Evolutionary conservation across 2,113 vertebrate genomes (phyloP), one percentile per base, ranked within the genome.

Genomic region (Lynx canadensis): DNA sequence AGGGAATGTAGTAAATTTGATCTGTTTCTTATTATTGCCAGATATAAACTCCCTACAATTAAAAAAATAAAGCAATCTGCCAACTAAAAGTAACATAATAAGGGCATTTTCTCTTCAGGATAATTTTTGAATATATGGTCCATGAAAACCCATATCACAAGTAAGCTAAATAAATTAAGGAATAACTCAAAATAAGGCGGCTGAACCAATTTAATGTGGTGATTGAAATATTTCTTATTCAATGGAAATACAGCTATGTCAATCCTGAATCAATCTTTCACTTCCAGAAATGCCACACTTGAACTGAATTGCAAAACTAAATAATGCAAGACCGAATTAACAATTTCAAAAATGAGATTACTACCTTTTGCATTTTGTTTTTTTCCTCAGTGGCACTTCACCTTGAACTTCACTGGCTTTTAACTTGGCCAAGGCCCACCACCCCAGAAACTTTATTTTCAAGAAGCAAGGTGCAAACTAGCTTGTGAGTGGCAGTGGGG

Each of bases 31-130:
- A 21, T 21, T 48, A 89, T 14, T 27, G 29, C 38, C 87, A 78
- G 71, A 45, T 78, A 65, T 18, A 90, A 41, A 79, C 38, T 52
- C 82, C 66, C 31, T 92, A 66, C 12, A 92, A 4, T 55, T 74
- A 45, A 23, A 92, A n/a, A 82, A 88, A 41, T 65, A 66, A 92
- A 82, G n/a, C 27, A 41, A 88, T 81, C 27, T 91, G 73, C 36
- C 33, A 29, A 55, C 27, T 84, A 21, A 76, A 93, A 76, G 63
- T 76, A n/a, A 63, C 10, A 50, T 71, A 25, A 92, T 33, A 50
- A 55, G 11, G 18, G 36, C 5, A 89, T 19, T n/a, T 48, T 82
- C 31, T 96, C 57, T 66, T 52, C 68, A 45, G 55, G 16, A 73
- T 82, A 92, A 88, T 74, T 92, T 92, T 21, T 66, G 41, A 73